phyloP scores from a whole-genome alignment of 2,113 vertebrate genomes.

The Hippoglossus stenolepis region DNA sequence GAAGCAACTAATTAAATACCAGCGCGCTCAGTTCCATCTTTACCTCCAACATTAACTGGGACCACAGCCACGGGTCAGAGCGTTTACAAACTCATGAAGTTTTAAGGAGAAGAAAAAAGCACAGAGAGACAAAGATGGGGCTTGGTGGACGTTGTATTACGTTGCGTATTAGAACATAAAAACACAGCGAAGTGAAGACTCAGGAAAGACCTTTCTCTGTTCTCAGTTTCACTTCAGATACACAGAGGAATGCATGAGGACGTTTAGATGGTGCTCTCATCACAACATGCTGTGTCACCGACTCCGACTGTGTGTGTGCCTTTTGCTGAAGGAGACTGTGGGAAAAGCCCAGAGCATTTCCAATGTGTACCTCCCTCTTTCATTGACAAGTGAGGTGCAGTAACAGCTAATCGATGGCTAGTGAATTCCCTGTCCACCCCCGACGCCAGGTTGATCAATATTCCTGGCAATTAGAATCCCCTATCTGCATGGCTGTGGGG shows the following conservation, averaged over 20 bases:
- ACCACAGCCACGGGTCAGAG: constrained; percentile 39
- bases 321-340: constrained; percentile 49
- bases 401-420: constrained; percentile 87
- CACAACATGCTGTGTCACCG: constrained; percentile 68
- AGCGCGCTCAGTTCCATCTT: constrained; percentile 17
- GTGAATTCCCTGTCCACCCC: constrained; percentile 79
- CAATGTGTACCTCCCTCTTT: constrained; percentile 71
- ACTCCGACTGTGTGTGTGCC: constrained; percentile 29
- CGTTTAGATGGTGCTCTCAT: constrained; percentile 6
- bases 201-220: neutral
- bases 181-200: neutral
- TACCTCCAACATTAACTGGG: constrained; percentile 30
- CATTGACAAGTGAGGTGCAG: constrained; percentile 80
- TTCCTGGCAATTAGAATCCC: constrained; percentile 88
- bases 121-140: neutral
- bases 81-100: constrained; percentile 17
- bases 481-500: constrained; percentile 86
- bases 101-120: neutral
- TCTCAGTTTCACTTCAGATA: constrained; percentile 10
- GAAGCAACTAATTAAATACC: constrained; percentile 66
- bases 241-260: neutral
- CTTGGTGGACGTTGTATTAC: neutral
- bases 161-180: constrained; percentile 15
- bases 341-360: constrained; percentile 70
- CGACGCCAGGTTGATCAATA: constrained; percentile 84